Base-by-base conservation (phyloP, 2,888 invertebrate species). In the Drosophila prolongata region DNA sequence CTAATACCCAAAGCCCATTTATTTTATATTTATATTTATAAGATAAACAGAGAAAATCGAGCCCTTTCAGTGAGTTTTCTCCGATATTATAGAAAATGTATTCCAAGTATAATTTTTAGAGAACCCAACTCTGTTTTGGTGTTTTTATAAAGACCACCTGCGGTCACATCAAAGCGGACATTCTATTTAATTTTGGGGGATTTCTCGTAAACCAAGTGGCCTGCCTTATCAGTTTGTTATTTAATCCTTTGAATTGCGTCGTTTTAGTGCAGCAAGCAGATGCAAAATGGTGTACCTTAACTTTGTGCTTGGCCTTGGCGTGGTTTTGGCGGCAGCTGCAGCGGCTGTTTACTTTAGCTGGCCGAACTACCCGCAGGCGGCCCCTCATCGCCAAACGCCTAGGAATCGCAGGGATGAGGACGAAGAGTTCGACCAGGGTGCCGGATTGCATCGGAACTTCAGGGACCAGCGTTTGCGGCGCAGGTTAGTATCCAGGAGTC, bases 241-340 rank as follows among this genome's bases (percentile, higher is more conserved):
- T 52, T 34, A 49, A 60, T 49, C 9, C 19, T n/a, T 37, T n/a
- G 11, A 11, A 35, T 38, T 55, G 19, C 1, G 8, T 16, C 10
- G 14, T 24, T 24, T 9, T 6, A 2, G 4, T 6, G 9, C 6
- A 5, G 3, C 16, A 34, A 49, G 11, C 4, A 8, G 8, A 0
- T 2, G 13, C 2, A 73, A 46, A 35, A 87, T 83, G 87, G 54
- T 62, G 34, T 76, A 73, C 27, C 0, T 68, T 1, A 60, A 77
- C 13, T 1, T 78, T 0, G 0, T 77, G 1, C 0, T 86, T 0
- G 55, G 67, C 1, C 0, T 86, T 0, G 66, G 70, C 2, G 40
- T 66, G 6, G 78, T 56, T 11, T 1, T 87, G 27, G 19, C 49
- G 6, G 70, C 59, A 50, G 64, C 46, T 35, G 66, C 60, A 0